A percentile compares a stretch with the other conserved stretches of the same genome.
Conservation (phyloP, 1,140 invertebrate genomes). For the Maconellicoccus hirsutus region DNA sequence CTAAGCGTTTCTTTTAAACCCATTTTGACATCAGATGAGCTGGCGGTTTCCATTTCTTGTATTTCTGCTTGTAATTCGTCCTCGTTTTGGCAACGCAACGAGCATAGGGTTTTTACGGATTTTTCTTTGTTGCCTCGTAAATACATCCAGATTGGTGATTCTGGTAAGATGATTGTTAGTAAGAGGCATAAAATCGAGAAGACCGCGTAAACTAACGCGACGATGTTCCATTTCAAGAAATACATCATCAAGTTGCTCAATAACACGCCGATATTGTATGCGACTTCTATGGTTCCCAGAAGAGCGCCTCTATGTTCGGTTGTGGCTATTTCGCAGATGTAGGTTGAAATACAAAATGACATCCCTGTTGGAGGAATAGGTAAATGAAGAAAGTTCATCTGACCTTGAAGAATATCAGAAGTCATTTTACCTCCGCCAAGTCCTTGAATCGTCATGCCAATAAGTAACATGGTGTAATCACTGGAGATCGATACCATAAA, state of each 20-base stretch:
- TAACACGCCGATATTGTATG: conserved; percentile 27
- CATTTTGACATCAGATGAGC: not conserved
- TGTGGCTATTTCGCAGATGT: conserved; percentile 22
- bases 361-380: conserved; percentile 3
- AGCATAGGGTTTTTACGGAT: conserved; percentile 28
- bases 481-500: not conserved
- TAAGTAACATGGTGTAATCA: not conserved
- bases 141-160: conserved; percentile 44
- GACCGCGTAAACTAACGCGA: conserved; percentile 45
- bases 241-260: conserved; percentile 49
- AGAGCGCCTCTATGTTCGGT: not conserved
- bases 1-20: not conserved
- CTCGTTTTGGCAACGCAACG: conserved; percentile 23
- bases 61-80: conserved; percentile 29
- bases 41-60: not conserved
- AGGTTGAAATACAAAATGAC: conserved; percentile 11
- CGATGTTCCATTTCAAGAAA: conserved; percentile 43
- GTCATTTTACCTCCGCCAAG: not conserved
- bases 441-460: not conserved
- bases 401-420: not conserved
- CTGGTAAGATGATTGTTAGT: conserved; percentile 37
- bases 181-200: conserved; percentile 32
- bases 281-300: conserved; percentile 14
- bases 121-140: conserved; percentile 28
- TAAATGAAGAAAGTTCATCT: not conserved